Conservation (phyloP, 2,797 vertebrate genomes). For the Rhincodon typus region DNA sequence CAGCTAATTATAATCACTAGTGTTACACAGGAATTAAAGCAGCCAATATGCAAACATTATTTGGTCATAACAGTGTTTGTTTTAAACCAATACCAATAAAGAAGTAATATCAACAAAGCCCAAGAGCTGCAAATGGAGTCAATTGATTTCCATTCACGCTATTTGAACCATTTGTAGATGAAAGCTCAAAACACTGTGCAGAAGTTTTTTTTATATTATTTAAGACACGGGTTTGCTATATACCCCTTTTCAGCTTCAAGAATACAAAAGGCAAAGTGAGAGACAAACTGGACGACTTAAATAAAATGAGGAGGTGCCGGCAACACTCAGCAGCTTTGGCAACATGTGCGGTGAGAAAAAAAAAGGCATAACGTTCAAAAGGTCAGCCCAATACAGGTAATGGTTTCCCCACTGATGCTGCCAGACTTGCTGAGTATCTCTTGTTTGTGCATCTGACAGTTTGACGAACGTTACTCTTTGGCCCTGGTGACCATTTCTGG, state of each 20-base stretch:
- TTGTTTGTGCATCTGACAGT: too few species aligned
- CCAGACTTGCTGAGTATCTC: too few species aligned
- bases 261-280: neutral
- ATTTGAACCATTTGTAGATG: neutral
- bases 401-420: too few species aligned
- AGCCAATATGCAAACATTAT: neutral
- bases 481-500: neutral
- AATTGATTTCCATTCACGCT: neutral
- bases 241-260: neutral
- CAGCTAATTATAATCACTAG: neutral
- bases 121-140: neutral
- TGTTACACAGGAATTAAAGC: too few species aligned
- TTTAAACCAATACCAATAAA: neutral
- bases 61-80: neutral
- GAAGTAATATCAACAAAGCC: neutral
- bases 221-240: neutral
- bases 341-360: too few species aligned
- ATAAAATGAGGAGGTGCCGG: too few species aligned
- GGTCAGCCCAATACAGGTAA: too few species aligned
- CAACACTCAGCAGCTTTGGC: too few species aligned
- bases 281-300: too few species aligned
- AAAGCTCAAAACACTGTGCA: neutral
- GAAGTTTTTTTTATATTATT: neutral
- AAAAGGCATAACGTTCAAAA: too few species aligned
- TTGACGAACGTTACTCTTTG: neutral